These are phyloP conservation scores for Alouatta palliata DNA, from an alignment of 2,113 vertebrate species.

Conservation along the genomic window DNA sequence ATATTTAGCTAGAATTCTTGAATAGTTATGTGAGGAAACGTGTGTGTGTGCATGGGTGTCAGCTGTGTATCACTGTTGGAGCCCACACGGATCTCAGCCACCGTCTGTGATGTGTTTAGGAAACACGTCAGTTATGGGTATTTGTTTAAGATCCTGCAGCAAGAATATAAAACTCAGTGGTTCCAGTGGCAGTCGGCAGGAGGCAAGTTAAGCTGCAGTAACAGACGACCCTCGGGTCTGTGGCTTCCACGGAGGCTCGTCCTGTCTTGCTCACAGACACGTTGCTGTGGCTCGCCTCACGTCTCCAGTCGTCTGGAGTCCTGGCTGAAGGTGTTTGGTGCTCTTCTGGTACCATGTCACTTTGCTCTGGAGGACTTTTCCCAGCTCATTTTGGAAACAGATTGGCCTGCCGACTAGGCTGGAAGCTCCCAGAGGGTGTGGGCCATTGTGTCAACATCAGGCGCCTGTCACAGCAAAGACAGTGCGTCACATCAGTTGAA, in stretches of 20 bases:
- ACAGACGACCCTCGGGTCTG: neutral
- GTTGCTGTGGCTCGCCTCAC: accelerated
- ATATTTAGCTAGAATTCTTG: neutral
- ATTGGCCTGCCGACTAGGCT: accelerated
- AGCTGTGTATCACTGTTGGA: accelerated
- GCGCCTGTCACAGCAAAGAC: accelerated
- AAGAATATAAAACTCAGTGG: accelerated
- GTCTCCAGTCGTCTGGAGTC: neutral
- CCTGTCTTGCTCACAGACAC: accelerated
- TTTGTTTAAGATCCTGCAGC: too few species aligned
- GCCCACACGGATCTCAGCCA: neutral
- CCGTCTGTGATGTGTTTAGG: accelerated
- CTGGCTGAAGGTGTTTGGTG: accelerated
- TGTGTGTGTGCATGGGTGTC: accelerated
- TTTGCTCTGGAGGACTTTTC: neutral
- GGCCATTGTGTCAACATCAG: accelerated
- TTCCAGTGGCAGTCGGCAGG: accelerated
- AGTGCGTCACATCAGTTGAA: accelerated
- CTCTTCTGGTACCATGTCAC: neutral
- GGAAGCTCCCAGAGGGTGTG: accelerated
- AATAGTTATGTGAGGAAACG: neutral
- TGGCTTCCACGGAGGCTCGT: accelerated
- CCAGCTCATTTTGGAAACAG: accelerated
- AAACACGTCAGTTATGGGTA: too few species aligned
- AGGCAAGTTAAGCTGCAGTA: accelerated